Base-by-base conservation (phyloP, 1,140 invertebrate genomes). In the Scylla paramamosain region DNA sequence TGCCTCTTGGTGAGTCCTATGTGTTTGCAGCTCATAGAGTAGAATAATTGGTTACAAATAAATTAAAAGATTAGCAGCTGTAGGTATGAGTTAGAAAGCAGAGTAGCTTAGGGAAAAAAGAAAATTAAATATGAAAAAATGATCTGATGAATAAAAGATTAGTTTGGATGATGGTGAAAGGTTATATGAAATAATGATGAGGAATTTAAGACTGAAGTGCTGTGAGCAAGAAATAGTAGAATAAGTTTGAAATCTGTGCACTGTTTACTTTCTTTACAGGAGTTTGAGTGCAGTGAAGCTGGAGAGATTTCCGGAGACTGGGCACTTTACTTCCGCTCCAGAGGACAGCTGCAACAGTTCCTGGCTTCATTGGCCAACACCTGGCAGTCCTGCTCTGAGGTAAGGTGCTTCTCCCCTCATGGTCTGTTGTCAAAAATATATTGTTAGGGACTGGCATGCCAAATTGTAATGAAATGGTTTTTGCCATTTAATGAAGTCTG, bases 251-350 rank as follows among this genome's bases (percentile, higher is more conserved):
- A 59, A 59, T 77, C n/a, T 77, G 2, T 20, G 20, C 20, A n/a
- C 16, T n/a, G 6, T 77, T 77, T 77, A 7, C n/a, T 32, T n/a
- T 32, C 46, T 31, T 91, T 89, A 4, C 77, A 95, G 94, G 94
- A 95, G 86, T 95, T 95, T 93, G 94, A 95, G 84, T 95, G 94
- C 84, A 95, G 94, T 93, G 94, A 95, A 88, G 94, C 94, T 29
- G 94, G 94, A 20, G 94, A 95, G 39, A 95, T 95, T 20, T 95
- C 94, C 25, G 95, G 95, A 45, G 95, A 96, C 67, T 96, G 95
- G 95, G 95, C 95, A 32, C 94, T 96, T 48, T 96, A 96, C 77
- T 96, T 96, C 88, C 52, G 95, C 1, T 90, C 94, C 29, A 89
- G 94, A 0, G 87, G 90, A 45, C 95, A 96, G 92, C 32, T 96